These are phyloP conservation scores for Daboia siamensis DNA, from an alignment of 2,113 vertebrate genomes.

Conservation along the genomic window DNA sequence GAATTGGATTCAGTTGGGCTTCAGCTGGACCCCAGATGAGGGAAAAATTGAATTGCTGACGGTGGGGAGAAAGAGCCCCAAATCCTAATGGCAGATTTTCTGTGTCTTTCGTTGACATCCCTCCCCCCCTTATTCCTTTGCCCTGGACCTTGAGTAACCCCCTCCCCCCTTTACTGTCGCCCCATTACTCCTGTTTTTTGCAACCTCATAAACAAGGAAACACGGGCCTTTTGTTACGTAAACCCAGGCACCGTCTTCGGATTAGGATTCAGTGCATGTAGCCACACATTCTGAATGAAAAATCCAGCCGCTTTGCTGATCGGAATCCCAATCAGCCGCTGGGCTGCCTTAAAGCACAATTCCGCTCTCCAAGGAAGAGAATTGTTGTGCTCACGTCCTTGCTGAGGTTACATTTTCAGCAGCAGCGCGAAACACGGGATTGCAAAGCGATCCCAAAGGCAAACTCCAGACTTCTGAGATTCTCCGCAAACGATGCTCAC, in stretches of 20 bases:
- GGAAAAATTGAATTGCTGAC: no score
- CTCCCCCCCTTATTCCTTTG: not conserved
- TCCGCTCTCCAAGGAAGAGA: not conserved
- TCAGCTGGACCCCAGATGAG: not conserved
- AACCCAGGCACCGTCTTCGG: not conserved
- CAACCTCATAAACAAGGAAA: not conserved
- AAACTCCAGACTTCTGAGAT: not conserved
- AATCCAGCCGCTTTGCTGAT: not conserved
- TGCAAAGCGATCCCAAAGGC: not conserved
- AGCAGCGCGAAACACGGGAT: not conserved
- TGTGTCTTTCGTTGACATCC: no score
- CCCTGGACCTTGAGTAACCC: no score
- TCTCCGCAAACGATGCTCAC: not conserved
- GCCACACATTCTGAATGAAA: not conserved
- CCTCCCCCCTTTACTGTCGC: not conserved
- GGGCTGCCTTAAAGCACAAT: not conserved
- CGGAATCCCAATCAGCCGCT: conserved; percentile 7
- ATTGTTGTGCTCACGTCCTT: not conserved
- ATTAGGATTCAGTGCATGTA: not conserved
- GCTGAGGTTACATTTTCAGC: not conserved
- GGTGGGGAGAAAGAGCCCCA: no score
- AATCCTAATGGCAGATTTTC: not conserved
- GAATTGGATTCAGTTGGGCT: not conserved
- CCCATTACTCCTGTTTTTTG: not conserved
- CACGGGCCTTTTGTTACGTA: not conserved